Base-by-base conservation (phyloP, 2,113 vertebrate species). In the Ranitomeya imitator region DNA sequence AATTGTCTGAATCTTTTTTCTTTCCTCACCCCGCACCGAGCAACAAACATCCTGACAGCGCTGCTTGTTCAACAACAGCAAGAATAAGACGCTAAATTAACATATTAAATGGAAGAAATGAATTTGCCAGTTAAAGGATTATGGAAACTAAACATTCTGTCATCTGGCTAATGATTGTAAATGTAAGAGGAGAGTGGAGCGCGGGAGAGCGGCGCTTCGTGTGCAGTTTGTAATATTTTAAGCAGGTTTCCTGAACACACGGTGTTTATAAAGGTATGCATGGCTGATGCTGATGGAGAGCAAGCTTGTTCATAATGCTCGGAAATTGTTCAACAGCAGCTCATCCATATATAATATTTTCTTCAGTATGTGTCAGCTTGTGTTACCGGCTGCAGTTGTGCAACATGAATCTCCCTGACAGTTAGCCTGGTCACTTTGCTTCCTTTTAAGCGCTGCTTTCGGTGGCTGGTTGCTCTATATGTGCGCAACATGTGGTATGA, bases 341-440 rank as follows among this genome's bases (percentile, higher is more conserved):
- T 89, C 87, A 89, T 89, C 82, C 87, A 89, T 89, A 85, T 84
- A 83, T 89, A 89, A 89, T 52, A 89, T 69, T 79, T 78, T 51
- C 60, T 85, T 65, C 80, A 57, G 82, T 85, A 88, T 69, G 85
- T 89, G 87, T 89, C 87, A 89, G 73, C 87, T 89, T 85, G 87
- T 69, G 87, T 89, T 89, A 89, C 74, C 45, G 31, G 61, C 82
- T 89, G 82, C 73, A 84, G 14, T 85, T 89, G 87, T 85, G 82
- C 87, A 89, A 89, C 60, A 69, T 85, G 87, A 89, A 89, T 89
- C n/a, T 85, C 67, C 82, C 82, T 89, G 87, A 89, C 87, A 89
- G 87, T 69, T 89, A 37, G 73, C 82, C 85, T 85, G 87, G 87
- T 85, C 74, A 79, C 74, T 79, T 71, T 61, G 71, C 45, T 63